These are phyloP conservation scores for Entelurus aequoreus DNA, from an alignment of 2,113 vertebrate genomes.

Conservation along the genomic window DNA sequence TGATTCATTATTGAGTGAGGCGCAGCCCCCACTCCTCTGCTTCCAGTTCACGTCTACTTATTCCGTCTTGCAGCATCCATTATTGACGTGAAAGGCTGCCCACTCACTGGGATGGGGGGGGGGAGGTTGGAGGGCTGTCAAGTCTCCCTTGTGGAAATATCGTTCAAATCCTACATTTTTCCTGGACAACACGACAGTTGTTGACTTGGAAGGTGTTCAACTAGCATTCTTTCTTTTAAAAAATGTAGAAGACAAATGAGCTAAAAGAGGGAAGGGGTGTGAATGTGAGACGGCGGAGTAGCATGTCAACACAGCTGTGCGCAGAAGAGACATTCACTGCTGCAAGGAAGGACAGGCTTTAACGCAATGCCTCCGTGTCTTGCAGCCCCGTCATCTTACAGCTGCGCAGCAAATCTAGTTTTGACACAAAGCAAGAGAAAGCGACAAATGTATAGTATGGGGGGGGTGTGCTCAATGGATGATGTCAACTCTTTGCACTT, in stretches of 20 bases:
- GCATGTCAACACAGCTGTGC: conserved; percentile 40
- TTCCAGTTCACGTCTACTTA: conserved; percentile 65
- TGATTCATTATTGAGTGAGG: conserved; percentile 71
- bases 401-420: conserved; percentile 41
- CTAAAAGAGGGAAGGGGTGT: conserved; percentile 13
- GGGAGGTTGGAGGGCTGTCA: conserved; percentile 22
- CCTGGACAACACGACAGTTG: not conserved
- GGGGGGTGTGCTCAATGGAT: conserved; percentile 56
- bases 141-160: conserved; percentile 33
- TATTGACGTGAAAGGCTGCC: conserved; percentile 58
- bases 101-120: conserved; percentile 44
- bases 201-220: not conserved
- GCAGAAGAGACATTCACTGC: conserved; percentile 31
- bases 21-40: conserved; percentile 56
- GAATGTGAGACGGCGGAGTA: conserved; percentile 39
- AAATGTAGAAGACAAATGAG: conserved; percentile 15
- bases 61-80: conserved; percentile 63
- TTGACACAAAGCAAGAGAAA: conserved; percentile 8
- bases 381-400: conserved; percentile 26
- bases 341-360: conserved; percentile 45
- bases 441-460: conserved; percentile 47
- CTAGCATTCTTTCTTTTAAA: not conserved
- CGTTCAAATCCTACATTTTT: conserved; percentile 23
- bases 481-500: conserved; percentile 65
- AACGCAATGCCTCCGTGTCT: conserved; percentile 23